Percentiles rank a stretch among this genome's conserved stretches.
Evolutionary conservation across 2,113 vertebrate species (phyloP).

Genomic region (Cettia cetti): DNA sequence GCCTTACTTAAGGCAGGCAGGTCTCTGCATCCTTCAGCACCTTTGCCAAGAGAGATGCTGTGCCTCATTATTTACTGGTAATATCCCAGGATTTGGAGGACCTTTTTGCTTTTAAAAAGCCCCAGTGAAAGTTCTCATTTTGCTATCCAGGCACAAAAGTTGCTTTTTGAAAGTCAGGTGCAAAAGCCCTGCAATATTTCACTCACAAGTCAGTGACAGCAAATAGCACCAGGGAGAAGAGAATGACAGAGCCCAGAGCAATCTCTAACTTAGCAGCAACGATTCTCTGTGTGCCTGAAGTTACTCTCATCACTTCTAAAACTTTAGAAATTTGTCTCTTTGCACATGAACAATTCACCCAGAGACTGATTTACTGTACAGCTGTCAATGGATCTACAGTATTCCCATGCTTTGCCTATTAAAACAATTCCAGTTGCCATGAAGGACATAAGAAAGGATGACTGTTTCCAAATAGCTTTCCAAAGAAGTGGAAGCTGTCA

Average conservation of each 20-base stretch:
- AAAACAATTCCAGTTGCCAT: not conserved
- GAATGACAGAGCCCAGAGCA: not conserved
- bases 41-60: not conserved
- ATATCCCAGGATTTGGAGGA: not conserved
- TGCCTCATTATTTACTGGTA: not conserved
- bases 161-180: not conserved
- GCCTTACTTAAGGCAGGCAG: not conserved
- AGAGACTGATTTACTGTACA: not conserved
- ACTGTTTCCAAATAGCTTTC: constrained; percentile 2
- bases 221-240: not conserved
- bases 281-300: not conserved
- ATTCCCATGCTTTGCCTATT: not conserved
- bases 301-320: not conserved
- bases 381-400: not conserved
- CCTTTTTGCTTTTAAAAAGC: not conserved
- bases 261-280: not conserved
- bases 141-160: not conserved
- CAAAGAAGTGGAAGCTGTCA: constrained; percentile 22
- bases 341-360: not conserved
- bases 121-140: not conserved
- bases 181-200: not conserved
- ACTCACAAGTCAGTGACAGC: not conserved
- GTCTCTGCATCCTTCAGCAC: not conserved
- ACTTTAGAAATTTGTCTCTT: not conserved
- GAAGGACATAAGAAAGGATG: not conserved